Conservation (phyloP, 2,797 vertebrate genomes). For the Karalla daura region DNA sequence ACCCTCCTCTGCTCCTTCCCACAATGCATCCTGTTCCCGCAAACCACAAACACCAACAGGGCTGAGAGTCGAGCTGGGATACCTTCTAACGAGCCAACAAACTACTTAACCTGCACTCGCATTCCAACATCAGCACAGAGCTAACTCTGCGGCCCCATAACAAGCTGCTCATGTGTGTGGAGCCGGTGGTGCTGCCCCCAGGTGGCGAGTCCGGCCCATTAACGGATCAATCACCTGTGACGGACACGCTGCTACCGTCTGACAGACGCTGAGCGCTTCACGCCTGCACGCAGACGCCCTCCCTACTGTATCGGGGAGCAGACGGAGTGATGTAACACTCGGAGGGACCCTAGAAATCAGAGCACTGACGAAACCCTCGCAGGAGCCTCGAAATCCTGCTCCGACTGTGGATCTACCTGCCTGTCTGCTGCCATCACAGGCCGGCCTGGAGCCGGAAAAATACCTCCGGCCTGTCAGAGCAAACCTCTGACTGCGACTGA, state of each 20-base stretch:
- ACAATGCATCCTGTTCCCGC: neutral
- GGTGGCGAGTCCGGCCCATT: too few relatives aligned
- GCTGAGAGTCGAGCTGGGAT: too few relatives aligned
- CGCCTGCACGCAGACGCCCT: constrained; percentile 24
- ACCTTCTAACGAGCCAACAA: constrained; percentile 72
- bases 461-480: constrained; percentile 50
- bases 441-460: neutral
- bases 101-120: constrained; percentile 70
- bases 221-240: too few relatives aligned
- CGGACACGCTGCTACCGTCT: too few relatives aligned
- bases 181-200: too few relatives aligned
- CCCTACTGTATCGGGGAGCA: constrained; percentile 48
- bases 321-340: constrained; percentile 70
- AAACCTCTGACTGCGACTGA: constrained; percentile 58
- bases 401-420: constrained; percentile 64
- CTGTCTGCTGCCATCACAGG: constrained; percentile 76
- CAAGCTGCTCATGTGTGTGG: too few relatives aligned
- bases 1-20: neutral
- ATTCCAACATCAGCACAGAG: too few relatives aligned
- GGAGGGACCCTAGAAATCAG: constrained; percentile 71
- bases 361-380: constrained; percentile 71
- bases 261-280: too few relatives aligned
- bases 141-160: too few relatives aligned
- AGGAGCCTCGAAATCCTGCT: constrained; percentile 66
- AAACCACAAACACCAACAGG: constrained; percentile 5